Evolutionary conservation across 2,888 invertebrate genomes (phyloP).

Genomic region (Herminia tarsipennalis): DNA sequence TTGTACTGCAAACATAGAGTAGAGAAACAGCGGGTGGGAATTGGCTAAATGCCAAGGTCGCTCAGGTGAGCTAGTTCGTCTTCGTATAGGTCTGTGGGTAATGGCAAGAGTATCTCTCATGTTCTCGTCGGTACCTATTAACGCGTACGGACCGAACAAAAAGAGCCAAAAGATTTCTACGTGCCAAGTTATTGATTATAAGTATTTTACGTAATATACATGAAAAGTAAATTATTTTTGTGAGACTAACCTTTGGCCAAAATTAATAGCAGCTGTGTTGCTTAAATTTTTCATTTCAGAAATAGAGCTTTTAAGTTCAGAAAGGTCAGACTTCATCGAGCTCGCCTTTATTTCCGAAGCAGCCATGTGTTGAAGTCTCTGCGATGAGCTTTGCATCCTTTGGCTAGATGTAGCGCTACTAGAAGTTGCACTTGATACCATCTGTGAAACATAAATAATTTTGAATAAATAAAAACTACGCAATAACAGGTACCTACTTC

Average conservation of each 20-base stretch:
- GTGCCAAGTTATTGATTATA: not conserved
- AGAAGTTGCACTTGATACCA: slow-evolving; percentile 86
- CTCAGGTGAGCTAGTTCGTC: slow-evolving; percentile 80
- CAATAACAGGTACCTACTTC: not conserved
- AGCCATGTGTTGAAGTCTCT: slow-evolving; percentile 81
- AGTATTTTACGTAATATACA: not conserved
- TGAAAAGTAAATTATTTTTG: not conserved
- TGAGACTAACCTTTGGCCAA: slow-evolving; percentile 72
- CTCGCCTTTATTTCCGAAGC: slow-evolving; percentile 92
- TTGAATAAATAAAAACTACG: slow-evolving; percentile 3
- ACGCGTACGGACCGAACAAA: slow-evolving; percentile 60
- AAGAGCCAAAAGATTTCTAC: slow-evolving; percentile 32
- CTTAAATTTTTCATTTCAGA: slow-evolving; percentile 93
- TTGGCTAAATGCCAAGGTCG: slow-evolving; percentile 80
- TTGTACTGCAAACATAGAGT: slow-evolving; percentile 77
- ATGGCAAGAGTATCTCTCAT: slow-evolving; percentile 55
- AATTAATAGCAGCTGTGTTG: slow-evolving; percentile 74
- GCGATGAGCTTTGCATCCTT: slow-evolving; percentile 86
- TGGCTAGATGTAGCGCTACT: slow-evolving; percentile 86
- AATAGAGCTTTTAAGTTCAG: slow-evolving; percentile 93
- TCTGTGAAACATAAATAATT: slow-evolving; percentile 53
- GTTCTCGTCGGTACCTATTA: slow-evolving; percentile 51
- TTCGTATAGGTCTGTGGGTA: slow-evolving; percentile 61
- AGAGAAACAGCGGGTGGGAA: slow-evolving; percentile 73
- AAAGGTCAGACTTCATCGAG: slow-evolving; percentile 92